A percentile compares a stretch with the other conserved stretches of the same genome.
Conservation (phyloP, 2,888 invertebrate genomes). For the Tiliacea citrago region DNA sequence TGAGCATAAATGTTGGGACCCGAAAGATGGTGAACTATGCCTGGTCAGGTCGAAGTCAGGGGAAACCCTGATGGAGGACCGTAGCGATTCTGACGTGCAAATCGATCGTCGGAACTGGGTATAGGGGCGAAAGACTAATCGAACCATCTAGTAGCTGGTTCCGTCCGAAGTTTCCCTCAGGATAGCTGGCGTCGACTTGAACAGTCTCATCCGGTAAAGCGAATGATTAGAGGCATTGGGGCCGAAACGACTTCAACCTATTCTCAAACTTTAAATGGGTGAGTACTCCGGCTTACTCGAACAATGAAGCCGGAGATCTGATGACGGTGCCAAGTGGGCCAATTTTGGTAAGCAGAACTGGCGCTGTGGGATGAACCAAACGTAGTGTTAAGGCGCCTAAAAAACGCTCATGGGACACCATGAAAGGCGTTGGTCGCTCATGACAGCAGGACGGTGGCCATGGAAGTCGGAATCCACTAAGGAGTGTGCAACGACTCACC, state of each 20-base stretch:
- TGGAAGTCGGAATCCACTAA: no score
- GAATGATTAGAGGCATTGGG: no score
- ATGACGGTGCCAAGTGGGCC: slow-evolving; percentile 93
- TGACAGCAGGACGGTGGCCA: no score
- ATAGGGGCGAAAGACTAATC: slow-evolving; percentile 94
- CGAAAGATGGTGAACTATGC: no score
- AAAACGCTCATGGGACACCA: slow-evolving; percentile 84
- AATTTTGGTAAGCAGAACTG: slow-evolving; percentile 95
- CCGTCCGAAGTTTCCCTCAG: slow-evolving; percentile 94
- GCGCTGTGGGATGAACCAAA: slow-evolving; percentile 95
- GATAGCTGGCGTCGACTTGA: slow-evolving; percentile 92
- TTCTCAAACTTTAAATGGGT: no score
- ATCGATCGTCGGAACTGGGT: slow-evolving; percentile 94
- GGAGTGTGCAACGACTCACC: no score
- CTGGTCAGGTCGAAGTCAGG: no score
- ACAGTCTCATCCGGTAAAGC: no score
- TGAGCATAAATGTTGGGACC: slow-evolving; percentile 93
- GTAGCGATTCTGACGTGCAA: slow-evolving; percentile 95
- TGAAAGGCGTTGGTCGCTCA: no score
- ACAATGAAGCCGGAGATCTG: slow-evolving; percentile 88
- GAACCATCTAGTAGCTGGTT: slow-evolving; percentile 95
- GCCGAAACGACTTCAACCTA: no score
- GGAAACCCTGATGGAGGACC: no score
- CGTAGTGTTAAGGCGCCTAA: slow-evolving; percentile 93
- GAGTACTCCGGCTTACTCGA: slow-evolving; percentile 92